Percentiles rank a stretch among this genome's conserved stretches.
These are phyloP conservation scores for Scatophagus argus DNA, from an alignment of 2,113 vertebrate species.

Conservation along the genomic window DNA sequence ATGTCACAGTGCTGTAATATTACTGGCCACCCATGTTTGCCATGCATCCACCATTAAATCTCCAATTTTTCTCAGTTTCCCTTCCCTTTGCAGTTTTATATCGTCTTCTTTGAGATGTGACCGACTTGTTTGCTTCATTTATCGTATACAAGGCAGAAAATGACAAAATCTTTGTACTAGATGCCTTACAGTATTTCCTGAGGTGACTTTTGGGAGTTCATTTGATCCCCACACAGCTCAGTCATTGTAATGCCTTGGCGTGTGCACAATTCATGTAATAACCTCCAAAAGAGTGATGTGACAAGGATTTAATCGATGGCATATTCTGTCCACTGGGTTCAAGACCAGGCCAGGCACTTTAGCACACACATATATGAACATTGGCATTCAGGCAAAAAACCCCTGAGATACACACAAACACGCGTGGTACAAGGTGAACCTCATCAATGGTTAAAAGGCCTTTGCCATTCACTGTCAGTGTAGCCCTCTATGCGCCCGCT, in stretches of 20 bases:
- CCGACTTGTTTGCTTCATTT: background rate
- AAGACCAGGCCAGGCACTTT: conserved; percentile 32
- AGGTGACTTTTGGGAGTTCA: background rate
- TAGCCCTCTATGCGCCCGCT: conserved; percentile 42
- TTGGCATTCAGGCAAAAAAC: background rate
- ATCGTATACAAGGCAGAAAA: background rate
- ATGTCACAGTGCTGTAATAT: conserved; percentile 26
- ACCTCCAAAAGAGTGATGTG: conserved; percentile 52
- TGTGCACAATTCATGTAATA: background rate
- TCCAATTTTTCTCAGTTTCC: background rate
- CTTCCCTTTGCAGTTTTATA: conserved; percentile 1
- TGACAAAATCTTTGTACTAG: background rate
- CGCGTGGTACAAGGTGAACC: background rate
- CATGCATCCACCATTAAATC: conserved; percentile 32
- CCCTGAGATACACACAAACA: background rate
- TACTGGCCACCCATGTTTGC: conserved; percentile 33
- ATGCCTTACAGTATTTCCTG: background rate
- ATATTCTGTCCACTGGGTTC: conserved; percentile 15
- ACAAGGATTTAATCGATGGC: conserved; percentile 30
- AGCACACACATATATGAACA: background rate
- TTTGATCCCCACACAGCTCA: background rate
- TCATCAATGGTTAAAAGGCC: conserved; percentile 10
- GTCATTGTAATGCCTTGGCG: background rate
- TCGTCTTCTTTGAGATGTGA: background rate
- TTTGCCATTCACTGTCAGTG: conserved; percentile 34